These are phyloP conservation scores for Ciconia maguari DNA, from an alignment of 2,113 vertebrate species.

Conservation along the genomic window DNA sequence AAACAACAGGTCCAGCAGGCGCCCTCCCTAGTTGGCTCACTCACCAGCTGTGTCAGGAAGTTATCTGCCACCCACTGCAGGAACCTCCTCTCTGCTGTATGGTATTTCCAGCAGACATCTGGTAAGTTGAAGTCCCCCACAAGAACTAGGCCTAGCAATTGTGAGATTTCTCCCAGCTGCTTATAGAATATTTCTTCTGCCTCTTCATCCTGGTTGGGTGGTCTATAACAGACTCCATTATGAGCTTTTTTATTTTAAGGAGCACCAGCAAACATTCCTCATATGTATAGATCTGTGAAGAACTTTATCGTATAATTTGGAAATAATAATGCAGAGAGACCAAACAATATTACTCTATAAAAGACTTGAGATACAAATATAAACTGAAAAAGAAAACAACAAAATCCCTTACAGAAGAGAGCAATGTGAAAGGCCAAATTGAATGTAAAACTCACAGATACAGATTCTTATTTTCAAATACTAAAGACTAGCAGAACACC, in stretches of 20 bases:
- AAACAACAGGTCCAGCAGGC: too few relatives aligned
- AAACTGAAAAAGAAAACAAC: neutral
- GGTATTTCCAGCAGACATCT: too few relatives aligned
- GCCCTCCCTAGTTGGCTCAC: too few relatives aligned
- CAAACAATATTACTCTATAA: neutral
- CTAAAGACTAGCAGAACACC: neutral
- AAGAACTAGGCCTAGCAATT: too few relatives aligned
- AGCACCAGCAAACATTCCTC: neutral
- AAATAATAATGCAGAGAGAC: neutral
- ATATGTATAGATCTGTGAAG: neutral
- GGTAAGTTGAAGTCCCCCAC: too few relatives aligned
- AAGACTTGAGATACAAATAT: neutral
- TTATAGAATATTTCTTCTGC: too few relatives aligned
- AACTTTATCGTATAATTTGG: neutral
- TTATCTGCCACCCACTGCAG: too few relatives aligned
- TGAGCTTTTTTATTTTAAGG: neutral
- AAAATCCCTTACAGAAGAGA: neutral
- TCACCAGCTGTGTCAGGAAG: too few relatives aligned
- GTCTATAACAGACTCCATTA: neutral
- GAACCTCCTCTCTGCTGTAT: too few relatives aligned
- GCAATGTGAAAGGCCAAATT: neutral
- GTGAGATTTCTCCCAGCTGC: too few relatives aligned
- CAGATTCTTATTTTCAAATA: neutral
- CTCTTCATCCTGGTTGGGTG: too few relatives aligned
- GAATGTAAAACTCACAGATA: neutral